Percentiles rank a stretch among this genome's conserved stretches.
These are phyloP conservation scores for Decapterus maruadsi DNA, from an alignment of 2,797 vertebrate genomes.

Conservation along the genomic window DNA sequence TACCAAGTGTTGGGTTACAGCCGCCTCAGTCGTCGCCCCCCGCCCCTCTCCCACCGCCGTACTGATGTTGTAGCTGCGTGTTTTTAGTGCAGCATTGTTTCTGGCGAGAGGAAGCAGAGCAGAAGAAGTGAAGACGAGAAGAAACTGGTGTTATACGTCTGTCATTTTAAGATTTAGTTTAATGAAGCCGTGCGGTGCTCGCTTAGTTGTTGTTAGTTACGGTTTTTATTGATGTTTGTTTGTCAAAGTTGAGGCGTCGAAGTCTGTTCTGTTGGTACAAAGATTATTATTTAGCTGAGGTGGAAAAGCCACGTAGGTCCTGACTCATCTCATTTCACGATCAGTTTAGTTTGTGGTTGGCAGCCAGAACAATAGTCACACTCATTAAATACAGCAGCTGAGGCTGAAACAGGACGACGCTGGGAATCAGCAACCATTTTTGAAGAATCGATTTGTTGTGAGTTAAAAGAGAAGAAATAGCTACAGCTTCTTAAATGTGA, in stretches of 20 bases:
- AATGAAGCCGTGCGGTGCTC: neutral
- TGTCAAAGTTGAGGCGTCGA: neutral
- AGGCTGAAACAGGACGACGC: neutral
- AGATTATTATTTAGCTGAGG: neutral
- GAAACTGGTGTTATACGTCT: neutral
- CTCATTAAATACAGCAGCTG: neutral
- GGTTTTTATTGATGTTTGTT: neutral
- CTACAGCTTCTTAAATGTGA: neutral
- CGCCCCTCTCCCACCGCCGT: neutral
- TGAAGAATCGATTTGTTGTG: no score
- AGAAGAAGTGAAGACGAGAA: neutral
- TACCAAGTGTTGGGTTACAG: slow-evolving; percentile 20
- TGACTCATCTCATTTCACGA: neutral
- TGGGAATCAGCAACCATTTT: no score
- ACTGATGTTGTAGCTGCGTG: neutral
- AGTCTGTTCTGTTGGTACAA: neutral
- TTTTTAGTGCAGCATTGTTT: neutral
- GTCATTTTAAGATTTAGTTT: neutral
- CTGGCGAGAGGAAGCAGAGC: neutral
- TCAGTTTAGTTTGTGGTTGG: neutral
- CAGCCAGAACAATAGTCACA: neutral
- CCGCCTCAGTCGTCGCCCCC: slow-evolving; percentile 10
- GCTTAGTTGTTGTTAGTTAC: neutral
- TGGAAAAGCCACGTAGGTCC: neutral
- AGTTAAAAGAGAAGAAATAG: neutral